Evolutionary conservation across 2,113 vertebrate species (phyloP), one percentile per base, ranked within the genome.

Genomic region (Heliornis fulica): DNA sequence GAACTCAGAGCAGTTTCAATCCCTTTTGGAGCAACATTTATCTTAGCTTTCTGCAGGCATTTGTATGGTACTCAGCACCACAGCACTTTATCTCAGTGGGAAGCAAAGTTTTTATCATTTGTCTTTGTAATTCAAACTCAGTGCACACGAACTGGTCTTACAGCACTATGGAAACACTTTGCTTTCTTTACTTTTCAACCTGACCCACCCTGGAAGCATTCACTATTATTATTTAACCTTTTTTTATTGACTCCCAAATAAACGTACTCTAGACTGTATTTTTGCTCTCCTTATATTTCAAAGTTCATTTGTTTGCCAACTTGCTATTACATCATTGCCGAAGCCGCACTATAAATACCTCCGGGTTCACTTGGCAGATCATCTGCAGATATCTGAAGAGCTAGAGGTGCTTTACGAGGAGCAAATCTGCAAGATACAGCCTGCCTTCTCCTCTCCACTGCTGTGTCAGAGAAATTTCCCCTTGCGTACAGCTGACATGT

Each of bases 301-400:
- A 87, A 94, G 69, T 70, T 51, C 41, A 54, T 76, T 91, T 89
- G 28, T 80, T 94, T 94, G 93, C 92, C 81, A 61, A 54, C 87
- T 54, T 60, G 59, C 77, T 16, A 8, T 92, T 88, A 48, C 66
- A 54, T 56, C 43, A 15, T 41, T 92, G 83, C 87, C 59, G 91
- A 92, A 87, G 76, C 51, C 28, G 34, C 48, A 43, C 76, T 76
- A 90, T 76, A 95, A 91, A 83, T 70, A 87, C 11, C 74, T 68
- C n/a, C 1, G 8, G 41, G 34, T 79, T 93, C 74, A 45, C 64
- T 83, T 86, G 72, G 90, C 64, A 93, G 66, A 83, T 28, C 41
- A 68, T 53, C 75, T 63, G 63, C 54, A 80, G 79, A 20, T 70
- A 88, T 18, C 70, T 0, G 5, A 66, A 90, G 63, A 86, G 41